Base-by-base conservation (phyloP, 2,888 invertebrate species). In the Phengaris arion region DNA sequence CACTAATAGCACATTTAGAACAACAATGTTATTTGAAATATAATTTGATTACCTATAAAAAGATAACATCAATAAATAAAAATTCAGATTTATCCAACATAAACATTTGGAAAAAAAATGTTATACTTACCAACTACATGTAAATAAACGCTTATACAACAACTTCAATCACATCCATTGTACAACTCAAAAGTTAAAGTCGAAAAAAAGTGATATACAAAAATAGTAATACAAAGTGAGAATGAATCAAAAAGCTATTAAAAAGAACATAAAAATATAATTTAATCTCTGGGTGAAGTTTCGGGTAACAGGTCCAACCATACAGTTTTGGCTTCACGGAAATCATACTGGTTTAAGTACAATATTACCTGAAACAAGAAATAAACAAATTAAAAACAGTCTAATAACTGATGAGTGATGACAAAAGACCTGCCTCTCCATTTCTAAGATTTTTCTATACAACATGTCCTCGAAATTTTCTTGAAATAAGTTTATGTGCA, bases 301-400 rank as follows among this genome's bases (percentile, higher is more conserved):
- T 95, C 96, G 6, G 96, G 95, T 84, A 95, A 88, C 73, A 96
- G 89, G 82, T 96, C 96, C 82, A 95, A 96, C 97, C 97, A 97
- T 80, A 95, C 91, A 4, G 96, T 96, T 79, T 94, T 90, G 1
- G 96, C 95, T 85, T 96, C 95, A 12, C 95, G 94, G 79, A 96
- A 91, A 83, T 96, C 96, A 76, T 96, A 92, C 79, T 96, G 94
- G 76, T 94, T 94, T 75, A 97, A 91, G 83, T 95, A 94, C 59
- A 96, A 90, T 74, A 95, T 89, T 3, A 96, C 94, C 94, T 96
- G 92, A 74, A 95, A 82, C 70, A 46, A 74, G 69, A 64, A 57
- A 45, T 35, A 45, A 10, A 64, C 4, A 59, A 35, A 35, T 22
- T 22, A 59, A 64, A 22, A 64, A 0, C 15, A 15, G 48, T 48